A percentile compares a stretch with the other conserved stretches of the same genome.
Evolutionary conservation across 1,140 invertebrate genomes (phyloP).

Genomic region (Adelges cooleyi): DNA sequence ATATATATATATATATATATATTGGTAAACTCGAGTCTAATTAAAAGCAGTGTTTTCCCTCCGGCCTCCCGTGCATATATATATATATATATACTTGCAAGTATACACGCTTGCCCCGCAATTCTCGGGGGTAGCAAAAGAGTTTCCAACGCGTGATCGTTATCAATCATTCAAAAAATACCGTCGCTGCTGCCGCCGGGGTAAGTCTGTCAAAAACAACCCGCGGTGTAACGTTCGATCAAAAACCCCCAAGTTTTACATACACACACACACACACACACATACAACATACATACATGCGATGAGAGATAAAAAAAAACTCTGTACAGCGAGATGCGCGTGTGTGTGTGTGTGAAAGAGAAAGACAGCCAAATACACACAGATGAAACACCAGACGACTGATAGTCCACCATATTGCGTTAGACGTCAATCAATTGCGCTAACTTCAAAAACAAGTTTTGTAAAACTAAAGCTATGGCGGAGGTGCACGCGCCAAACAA

Average conservation of each 20-base stretch:
- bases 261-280: not conserved
- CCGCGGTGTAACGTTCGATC: conserved; percentile 18
- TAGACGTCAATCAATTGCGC: too few species aligned
- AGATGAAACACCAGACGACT: not conserved
- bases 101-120: not conserved
- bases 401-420: too few species aligned
- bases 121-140: not conserved
- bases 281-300: not conserved
- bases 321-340: not conserved
- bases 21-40: not conserved
- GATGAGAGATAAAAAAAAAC: not conserved
- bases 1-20: too few species aligned
- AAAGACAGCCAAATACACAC: too few species aligned
- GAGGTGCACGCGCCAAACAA: too few species aligned
- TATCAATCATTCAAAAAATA: conserved; percentile 28
- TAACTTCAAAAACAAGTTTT: too few species aligned
- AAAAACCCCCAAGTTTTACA: conserved; percentile 23
- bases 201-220: conserved; percentile 19
- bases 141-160: conserved; percentile 4
- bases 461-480: too few species aligned
- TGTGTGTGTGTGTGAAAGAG: too few species aligned
- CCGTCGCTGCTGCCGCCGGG: not conserved
- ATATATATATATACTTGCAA: too few species aligned
- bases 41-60: conserved; percentile 17
- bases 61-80: too few species aligned